These are phyloP conservation scores for Caenorhabditis angaria DNA, from an alignment of 2,888 invertebrate species.

Conservation along the genomic window DNA sequence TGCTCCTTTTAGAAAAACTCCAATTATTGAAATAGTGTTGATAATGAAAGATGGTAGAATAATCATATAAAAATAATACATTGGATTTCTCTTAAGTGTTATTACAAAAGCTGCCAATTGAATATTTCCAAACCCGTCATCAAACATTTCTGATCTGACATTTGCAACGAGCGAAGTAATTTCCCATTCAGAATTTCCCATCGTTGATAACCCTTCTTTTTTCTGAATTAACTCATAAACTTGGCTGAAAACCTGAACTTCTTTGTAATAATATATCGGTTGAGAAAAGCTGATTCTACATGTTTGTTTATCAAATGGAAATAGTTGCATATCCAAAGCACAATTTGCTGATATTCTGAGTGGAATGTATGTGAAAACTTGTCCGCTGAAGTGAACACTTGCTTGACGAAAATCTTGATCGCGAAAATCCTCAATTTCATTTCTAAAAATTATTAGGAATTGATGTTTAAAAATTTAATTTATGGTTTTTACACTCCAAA, in stretches of 20 bases:
- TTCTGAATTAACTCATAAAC: conserved; percentile 22
- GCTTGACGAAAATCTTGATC: conserved; percentile 21
- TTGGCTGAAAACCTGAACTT: conserved; percentile 19
- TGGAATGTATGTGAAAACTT: conserved; percentile 16
- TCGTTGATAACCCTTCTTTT: neutral
- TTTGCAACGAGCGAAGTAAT: conserved; percentile 14
- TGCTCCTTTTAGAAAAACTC: conserved; percentile 28
- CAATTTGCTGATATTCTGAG: conserved; percentile 21
- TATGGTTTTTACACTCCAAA: conserved; percentile 28
- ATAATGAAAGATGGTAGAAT: conserved; percentile 40
- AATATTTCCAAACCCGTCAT: conserved; percentile 22
- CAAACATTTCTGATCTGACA: conserved; percentile 10
- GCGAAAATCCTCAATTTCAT: conserved; percentile 13
- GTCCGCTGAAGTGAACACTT: neutral
- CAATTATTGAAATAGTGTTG: conserved; percentile 28
- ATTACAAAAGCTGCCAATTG: conserved; percentile 28
- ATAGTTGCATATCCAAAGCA: conserved; percentile 22
- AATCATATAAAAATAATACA: conserved; percentile 42
- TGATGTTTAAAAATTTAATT: too few species aligned
- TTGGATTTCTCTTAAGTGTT: conserved; percentile 25
- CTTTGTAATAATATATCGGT: conserved; percentile 13
- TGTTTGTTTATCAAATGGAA: conserved; percentile 31
- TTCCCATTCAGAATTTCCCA: conserved; percentile 41
- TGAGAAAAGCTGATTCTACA: conserved; percentile 21
- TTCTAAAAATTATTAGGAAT: conserved; percentile 17